phyloP scores from a whole-genome alignment of 2,797 vertebrate species.

The Acipenser oxyrinchus region DNA sequence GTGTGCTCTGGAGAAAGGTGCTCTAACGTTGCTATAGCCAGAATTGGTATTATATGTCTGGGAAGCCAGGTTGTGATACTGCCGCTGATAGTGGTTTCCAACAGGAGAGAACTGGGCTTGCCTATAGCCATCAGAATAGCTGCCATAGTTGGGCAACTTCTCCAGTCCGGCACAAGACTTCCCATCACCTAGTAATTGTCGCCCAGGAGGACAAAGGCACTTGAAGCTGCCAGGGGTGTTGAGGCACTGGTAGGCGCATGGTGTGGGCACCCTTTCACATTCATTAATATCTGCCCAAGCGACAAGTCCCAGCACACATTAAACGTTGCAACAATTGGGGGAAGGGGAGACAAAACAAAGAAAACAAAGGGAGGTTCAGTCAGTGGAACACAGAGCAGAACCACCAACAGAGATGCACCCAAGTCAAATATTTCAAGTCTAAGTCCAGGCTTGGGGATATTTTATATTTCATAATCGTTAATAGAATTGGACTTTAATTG shows the following conservation, averaged over 20 bases:
- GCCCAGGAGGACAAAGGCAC: conserved; percentile 86
- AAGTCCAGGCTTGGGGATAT: too few species aligned
- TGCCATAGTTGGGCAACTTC: conserved; percentile 74
- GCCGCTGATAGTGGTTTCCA: conserved; percentile 65
- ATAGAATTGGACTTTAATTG: too few species aligned
- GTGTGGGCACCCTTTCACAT: conserved; percentile 80
- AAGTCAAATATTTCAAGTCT: neutral
- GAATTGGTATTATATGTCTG: conserved; percentile 81
- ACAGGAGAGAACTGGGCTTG: conserved; percentile 68
- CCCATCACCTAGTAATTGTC: conserved; percentile 85
- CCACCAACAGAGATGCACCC: conserved; percentile 1
- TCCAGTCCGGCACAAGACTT: conserved; percentile 93
- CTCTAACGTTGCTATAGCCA: conserved; percentile 69
- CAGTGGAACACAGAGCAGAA: conserved; percentile 36
- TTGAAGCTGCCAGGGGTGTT: conserved; percentile 92
- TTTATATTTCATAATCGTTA: too few species aligned
- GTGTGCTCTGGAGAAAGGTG: conserved; percentile 60
- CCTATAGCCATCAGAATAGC: conserved; percentile 72
- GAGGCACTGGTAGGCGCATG: conserved; percentile 86
- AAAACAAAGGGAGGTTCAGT: conserved; percentile 58
- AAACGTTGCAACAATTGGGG: conserved; percentile 28
- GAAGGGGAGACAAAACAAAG: conserved; percentile 48
- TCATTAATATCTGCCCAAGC: conserved; percentile 92
- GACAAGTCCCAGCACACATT: conserved; percentile 56
- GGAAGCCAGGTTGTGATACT: conserved; percentile 83